Percentiles rank a stretch among this genome's conserved stretches.
These are phyloP conservation scores for Tiphia femorata DNA, from an alignment of 2,888 invertebrate genomes.

Conservation along the genomic window DNA sequence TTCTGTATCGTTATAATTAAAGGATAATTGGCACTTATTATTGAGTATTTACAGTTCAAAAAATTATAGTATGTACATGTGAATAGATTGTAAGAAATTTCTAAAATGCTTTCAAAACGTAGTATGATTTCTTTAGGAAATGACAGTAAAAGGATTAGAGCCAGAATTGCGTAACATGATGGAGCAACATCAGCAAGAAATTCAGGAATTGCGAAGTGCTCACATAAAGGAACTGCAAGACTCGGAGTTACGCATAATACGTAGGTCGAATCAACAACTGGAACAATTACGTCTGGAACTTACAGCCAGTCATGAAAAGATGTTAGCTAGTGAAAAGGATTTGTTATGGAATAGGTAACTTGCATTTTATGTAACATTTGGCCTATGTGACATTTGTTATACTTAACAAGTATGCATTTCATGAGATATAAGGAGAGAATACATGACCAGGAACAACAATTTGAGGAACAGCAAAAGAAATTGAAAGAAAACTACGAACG, in stretches of 20 bases:
- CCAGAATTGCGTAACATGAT: slow-evolving; percentile 86
- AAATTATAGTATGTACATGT: no score
- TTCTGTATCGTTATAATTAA: no score
- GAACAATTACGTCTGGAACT: slow-evolving; percentile 74
- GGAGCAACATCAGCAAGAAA: slow-evolving; percentile 77
- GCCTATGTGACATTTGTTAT: slow-evolving; percentile 3
- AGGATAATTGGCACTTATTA: no score
- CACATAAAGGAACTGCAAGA: slow-evolving; percentile 79
- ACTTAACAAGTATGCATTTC: not conserved
- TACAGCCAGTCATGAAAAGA: slow-evolving; percentile 75
- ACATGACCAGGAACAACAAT: slow-evolving; percentile 55
- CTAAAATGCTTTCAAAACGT: no score
- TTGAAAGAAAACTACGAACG: slow-evolving; percentile 51
- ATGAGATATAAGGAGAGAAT: slow-evolving; percentile 56
- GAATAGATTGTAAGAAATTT: no score
- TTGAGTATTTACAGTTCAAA: no score
- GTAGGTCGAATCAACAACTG: slow-evolving; percentile 75
- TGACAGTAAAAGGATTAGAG: slow-evolving; percentile 89
- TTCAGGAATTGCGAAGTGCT: slow-evolving; percentile 77
- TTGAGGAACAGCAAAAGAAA: slow-evolving; percentile 48
- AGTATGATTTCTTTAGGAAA: slow-evolving; percentile 71
- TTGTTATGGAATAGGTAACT: slow-evolving; percentile 72
- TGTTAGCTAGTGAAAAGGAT: slow-evolving; percentile 74
- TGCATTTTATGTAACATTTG: no score
- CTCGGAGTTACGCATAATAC: slow-evolving; percentile 73